Percentiles rank a stretch among this genome's conserved stretches.
Conservation (phyloP, 2,888 invertebrate genomes). For the Aleiodes leptofemur region DNA sequence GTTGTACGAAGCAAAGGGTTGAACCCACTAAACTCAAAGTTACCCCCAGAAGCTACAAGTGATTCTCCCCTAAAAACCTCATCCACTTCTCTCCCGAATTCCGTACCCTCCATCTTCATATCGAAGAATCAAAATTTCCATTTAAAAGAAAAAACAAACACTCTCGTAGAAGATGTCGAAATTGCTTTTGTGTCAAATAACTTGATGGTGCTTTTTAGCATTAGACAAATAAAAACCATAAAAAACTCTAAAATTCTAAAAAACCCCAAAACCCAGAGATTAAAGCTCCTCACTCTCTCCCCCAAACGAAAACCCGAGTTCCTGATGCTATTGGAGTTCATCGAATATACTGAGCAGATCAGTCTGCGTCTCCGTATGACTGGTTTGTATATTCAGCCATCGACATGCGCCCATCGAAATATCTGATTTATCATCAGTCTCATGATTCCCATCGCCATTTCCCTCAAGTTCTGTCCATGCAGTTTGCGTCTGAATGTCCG, state of each 20-base stretch:
- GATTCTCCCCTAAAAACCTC: too few relatives aligned
- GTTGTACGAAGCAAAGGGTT: too few relatives aligned
- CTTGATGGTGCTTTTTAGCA: conserved; percentile 28
- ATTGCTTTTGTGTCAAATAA: conserved; percentile 21
- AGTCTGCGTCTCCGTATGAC: conserved; percentile 78
- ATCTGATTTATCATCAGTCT: conserved; percentile 60
- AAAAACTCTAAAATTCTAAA: too few relatives aligned
- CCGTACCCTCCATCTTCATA: not conserved
- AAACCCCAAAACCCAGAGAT: too few relatives aligned
- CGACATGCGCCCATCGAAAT: conserved; percentile 56
- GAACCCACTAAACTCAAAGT: too few relatives aligned
- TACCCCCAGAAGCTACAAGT: too few relatives aligned
- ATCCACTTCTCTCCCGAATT: too few relatives aligned
- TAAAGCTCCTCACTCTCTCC: too few relatives aligned
- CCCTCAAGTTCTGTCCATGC: conserved; percentile 78
- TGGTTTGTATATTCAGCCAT: conserved; percentile 71
- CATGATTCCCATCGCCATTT: conserved; percentile 67
- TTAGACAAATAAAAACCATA: conserved; percentile 4
- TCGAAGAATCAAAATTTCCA: conserved; percentile 13
- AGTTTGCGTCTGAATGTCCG: conserved; percentile 82
- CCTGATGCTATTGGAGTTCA: conserved; percentile 59
- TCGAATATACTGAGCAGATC: conserved; percentile 74
- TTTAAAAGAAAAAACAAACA: not conserved
- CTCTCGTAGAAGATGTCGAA: not conserved
- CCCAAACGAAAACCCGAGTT: too few relatives aligned